A percentile compares a stretch with the other conserved stretches of the same genome.
These are phyloP conservation scores for Oreochromis niloticus DNA, from an alignment of 2,113 vertebrate species.

Conservation along the genomic window DNA sequence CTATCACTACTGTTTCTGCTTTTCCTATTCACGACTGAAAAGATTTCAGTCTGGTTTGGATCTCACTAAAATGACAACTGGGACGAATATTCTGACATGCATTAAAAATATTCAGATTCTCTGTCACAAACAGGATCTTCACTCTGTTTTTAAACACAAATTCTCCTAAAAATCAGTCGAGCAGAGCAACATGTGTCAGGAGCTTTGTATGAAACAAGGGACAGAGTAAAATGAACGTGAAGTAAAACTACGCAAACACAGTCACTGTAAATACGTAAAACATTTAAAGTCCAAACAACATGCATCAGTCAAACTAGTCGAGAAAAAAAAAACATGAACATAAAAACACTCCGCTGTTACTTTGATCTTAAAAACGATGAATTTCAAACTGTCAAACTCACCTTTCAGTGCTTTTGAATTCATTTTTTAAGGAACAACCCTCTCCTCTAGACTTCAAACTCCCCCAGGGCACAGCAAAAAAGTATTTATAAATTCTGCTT, in stretches of 20 bases:
- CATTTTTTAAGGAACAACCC: not conserved
- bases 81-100: not conserved
- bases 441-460: not conserved
- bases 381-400: not conserved
- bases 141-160: not conserved
- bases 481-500: not conserved
- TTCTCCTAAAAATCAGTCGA: not conserved
- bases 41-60: not conserved
- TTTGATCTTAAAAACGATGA: not conserved
- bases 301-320: not conserved
- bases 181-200: not conserved
- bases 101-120: not conserved
- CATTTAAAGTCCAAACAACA: not conserved
- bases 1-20: not conserved
- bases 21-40: not conserved
- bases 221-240: not conserved
- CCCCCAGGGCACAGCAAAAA: not conserved
- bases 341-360: not conserved
- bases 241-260: not conserved
- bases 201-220: not conserved
- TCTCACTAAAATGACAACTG: not conserved
- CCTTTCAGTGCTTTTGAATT: not conserved
- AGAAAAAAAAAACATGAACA: not conserved
- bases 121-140: not conserved
- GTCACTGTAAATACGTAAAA: not conserved